These are phyloP conservation scores for Sepioteuthis lessoniana DNA, from an alignment of 2,888 invertebrate genomes.

Conservation along the genomic window DNA sequence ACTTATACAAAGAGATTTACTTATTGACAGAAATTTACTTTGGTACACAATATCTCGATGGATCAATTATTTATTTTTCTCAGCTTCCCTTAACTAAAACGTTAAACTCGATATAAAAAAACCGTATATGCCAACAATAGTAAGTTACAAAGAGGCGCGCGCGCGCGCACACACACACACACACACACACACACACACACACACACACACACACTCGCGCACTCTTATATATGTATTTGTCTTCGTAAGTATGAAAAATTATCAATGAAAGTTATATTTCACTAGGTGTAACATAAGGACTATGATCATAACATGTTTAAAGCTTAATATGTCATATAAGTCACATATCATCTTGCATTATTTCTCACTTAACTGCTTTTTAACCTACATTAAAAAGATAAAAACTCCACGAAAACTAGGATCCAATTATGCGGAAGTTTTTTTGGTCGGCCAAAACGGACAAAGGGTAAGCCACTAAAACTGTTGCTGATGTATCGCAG, in stretches of 20 bases:
- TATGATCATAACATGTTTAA: not conserved
- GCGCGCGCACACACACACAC: too few relatives aligned
- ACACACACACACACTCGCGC: too few relatives aligned
- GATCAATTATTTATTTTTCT: not conserved
- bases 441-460: not conserved
- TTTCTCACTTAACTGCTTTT: not conserved
- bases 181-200: too few relatives aligned
- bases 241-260: not conserved
- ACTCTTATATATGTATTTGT: not conserved
- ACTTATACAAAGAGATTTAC: too few relatives aligned
- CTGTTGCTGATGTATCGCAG: slow-evolving; percentile 13
- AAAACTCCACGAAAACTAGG: not conserved
- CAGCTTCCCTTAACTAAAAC: too few relatives aligned
- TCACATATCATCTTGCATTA: not conserved
- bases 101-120: too few relatives aligned
- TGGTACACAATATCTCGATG: too few relatives aligned
- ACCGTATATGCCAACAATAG: too few relatives aligned
- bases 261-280: not conserved
- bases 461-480: not conserved
- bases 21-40: too few relatives aligned
- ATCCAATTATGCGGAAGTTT: not conserved
- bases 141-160: too few relatives aligned
- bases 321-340: not conserved
- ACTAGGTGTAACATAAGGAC: not conserved
- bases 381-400: not conserved